Percentiles rank a stretch among this genome's conserved stretches.
Evolutionary conservation across 2,113 vertebrate species (phyloP).

Genomic region (Onychostruthus taczanowskii): DNA sequence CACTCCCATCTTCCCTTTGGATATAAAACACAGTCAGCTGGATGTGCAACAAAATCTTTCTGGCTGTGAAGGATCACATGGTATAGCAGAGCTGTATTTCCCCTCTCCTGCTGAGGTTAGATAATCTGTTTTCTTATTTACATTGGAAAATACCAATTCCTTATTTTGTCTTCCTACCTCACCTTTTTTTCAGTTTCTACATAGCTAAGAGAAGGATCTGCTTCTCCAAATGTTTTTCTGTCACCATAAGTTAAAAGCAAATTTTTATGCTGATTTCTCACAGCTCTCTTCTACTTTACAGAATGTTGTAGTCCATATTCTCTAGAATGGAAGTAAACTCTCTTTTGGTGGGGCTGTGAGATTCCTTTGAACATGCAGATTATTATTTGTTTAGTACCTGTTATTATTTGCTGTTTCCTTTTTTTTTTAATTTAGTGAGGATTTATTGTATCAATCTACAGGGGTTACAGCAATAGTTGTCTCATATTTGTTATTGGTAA

Average conservation of each 20-base stretch:
- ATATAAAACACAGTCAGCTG: neutral
- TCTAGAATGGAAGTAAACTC: neutral
- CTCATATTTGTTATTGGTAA: constrained; percentile 9
- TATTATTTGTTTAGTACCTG: neutral
- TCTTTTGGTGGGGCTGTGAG: neutral
- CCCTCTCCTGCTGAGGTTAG: neutral
- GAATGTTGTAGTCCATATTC: neutral
- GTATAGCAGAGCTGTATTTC: neutral
- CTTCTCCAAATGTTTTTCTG: neutral
- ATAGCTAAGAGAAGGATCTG: neutral
- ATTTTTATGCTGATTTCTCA: neutral
- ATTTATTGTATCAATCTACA: neutral
- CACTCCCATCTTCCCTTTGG: neutral
- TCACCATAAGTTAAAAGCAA: neutral
- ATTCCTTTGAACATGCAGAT: neutral
- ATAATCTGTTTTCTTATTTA: neutral
- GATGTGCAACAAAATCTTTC: neutral
- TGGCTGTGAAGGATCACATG: neutral
- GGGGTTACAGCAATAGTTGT: neutral
- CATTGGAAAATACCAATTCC: neutral
- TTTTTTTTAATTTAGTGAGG: neutral
- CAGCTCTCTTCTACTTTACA: neutral
- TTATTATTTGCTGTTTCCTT: neutral
- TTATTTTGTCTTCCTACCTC: constrained; percentile 1
- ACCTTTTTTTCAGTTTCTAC: neutral